These are phyloP conservation scores for Ceratitis capitata DNA, from an alignment of 1,140 invertebrate species.

Conservation along the genomic window DNA sequence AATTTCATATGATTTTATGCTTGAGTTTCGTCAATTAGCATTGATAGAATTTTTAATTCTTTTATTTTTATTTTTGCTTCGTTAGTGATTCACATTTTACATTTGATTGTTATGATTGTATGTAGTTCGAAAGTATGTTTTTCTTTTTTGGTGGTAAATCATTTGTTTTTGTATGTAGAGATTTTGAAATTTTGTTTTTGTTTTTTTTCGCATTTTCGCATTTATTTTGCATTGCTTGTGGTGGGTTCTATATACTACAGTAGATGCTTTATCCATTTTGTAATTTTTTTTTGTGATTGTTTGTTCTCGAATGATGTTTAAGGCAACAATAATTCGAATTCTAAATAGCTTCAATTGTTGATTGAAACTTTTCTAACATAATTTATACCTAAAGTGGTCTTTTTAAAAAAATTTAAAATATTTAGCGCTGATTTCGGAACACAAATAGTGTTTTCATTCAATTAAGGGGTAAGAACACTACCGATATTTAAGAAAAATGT, in stretches of 20 bases:
- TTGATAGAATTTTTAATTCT: no score
- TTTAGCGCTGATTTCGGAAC: no score
- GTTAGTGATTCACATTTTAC: background rate
- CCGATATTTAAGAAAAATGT: no score
- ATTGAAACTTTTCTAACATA: no score
- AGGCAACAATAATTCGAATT: background rate
- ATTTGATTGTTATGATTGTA: conserved; percentile 7
- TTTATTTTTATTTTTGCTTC: background rate
- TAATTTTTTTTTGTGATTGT: no score
- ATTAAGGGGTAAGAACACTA: no score
- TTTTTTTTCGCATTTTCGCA: background rate
- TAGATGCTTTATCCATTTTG: no score
- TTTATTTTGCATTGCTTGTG: background rate
- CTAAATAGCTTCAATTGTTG: no score
- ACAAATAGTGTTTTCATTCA: no score
- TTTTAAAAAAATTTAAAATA: no score
- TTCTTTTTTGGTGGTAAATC: background rate
- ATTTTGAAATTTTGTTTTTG: background rate
- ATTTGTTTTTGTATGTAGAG: background rate
- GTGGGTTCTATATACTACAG: background rate
- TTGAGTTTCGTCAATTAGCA: background rate
- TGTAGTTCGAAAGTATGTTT: background rate
- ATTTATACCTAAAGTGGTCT: no score
- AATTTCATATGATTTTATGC: background rate
- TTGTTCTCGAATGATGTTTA: no score